These are phyloP conservation scores for Zaprionus capensis DNA, from an alignment of 1,140 invertebrate species.

Conservation along the genomic window DNA sequence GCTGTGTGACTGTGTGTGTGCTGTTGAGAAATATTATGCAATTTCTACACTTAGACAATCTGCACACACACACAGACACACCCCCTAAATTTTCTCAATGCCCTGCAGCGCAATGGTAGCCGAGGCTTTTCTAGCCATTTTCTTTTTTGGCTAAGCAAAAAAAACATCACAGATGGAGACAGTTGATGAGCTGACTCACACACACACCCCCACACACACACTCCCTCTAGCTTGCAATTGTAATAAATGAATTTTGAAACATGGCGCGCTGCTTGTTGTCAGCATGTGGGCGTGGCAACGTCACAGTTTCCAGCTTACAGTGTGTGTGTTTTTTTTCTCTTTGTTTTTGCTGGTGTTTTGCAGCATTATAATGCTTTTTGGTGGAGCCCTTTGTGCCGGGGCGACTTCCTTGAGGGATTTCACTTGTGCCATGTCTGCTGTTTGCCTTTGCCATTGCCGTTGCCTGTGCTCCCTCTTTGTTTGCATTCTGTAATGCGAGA, in stretches of 20 bases:
- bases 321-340: neutral
- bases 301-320: conserved; percentile 16
- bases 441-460: neutral
- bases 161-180: conserved; percentile 10
- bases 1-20: conserved; percentile 9
- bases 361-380: conserved; percentile 46
- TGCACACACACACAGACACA: conserved; percentile 26
- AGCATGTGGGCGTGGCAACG: conserved; percentile 65
- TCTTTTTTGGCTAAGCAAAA: conserved; percentile 28
- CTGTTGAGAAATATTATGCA: conserved; percentile 73
- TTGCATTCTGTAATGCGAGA: conserved; percentile 62
- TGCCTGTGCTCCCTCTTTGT: conserved; percentile 38
- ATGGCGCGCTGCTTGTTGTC: conserved; percentile 54
- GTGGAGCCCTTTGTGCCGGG: conserved; percentile 43
- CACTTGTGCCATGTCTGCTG: conserved; percentile 47
- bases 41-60: conserved; percentile 75
- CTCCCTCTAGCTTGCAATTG: conserved; percentile 43
- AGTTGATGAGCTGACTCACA: conserved; percentile 60
- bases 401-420: conserved; percentile 65
- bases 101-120: conserved; percentile 54
- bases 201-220: conserved; percentile 1
- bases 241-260: conserved; percentile 76
- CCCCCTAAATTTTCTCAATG: conserved; percentile 50
- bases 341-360: conserved; percentile 10
- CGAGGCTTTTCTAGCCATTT: conserved; percentile 49